Evolutionary conservation across 2,113 vertebrate species (phyloP).

Genomic region (Tonatia bakeri): DNA sequence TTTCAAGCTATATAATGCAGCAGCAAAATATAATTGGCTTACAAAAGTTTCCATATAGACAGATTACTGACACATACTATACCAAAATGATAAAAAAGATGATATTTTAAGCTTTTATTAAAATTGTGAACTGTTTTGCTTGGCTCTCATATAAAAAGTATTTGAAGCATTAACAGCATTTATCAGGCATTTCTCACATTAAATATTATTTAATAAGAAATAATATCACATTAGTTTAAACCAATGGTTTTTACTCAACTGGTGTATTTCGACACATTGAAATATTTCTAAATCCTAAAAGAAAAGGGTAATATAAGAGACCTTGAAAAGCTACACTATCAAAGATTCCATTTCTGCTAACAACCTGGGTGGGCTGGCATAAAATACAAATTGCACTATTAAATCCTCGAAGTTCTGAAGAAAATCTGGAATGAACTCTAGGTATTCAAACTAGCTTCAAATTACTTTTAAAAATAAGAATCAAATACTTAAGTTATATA

Average conservation of each 20-base stretch:
- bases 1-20: slow-evolving; percentile 57
- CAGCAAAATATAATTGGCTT: slow-evolving; percentile 55
- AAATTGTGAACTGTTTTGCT: slow-evolving; percentile 64
- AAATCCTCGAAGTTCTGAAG: slow-evolving; percentile 65
- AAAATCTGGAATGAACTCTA: slow-evolving; percentile 69
- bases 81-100: slow-evolving; percentile 59
- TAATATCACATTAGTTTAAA: slow-evolving; percentile 31
- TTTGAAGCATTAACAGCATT: slow-evolving; percentile 60
- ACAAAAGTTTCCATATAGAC: slow-evolving; percentile 53
- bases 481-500: slow-evolving; percentile 5
- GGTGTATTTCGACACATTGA: not conserved
- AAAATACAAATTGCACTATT: slow-evolving; percentile 70
- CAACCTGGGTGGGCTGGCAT: slow-evolving; percentile 69
- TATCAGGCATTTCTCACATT: slow-evolving; percentile 60
- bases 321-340: slow-evolving; percentile 59
- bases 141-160: slow-evolving; percentile 59
- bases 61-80: not conserved
- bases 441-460: slow-evolving; percentile 47
- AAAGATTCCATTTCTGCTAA: slow-evolving; percentile 70
- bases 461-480: slow-evolving; percentile 30
- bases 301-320: slow-evolving; percentile 42
- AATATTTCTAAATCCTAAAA: slow-evolving; percentile 55
- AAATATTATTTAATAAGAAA: slow-evolving; percentile 58
- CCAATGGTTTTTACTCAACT: slow-evolving; percentile 18
- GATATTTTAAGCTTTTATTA: slow-evolving; percentile 69